Evolutionary conservation across 2,888 invertebrate genomes (phyloP), one percentile per base, ranked within the genome.

Genomic region (Ormyrus nitidulus): DNA sequence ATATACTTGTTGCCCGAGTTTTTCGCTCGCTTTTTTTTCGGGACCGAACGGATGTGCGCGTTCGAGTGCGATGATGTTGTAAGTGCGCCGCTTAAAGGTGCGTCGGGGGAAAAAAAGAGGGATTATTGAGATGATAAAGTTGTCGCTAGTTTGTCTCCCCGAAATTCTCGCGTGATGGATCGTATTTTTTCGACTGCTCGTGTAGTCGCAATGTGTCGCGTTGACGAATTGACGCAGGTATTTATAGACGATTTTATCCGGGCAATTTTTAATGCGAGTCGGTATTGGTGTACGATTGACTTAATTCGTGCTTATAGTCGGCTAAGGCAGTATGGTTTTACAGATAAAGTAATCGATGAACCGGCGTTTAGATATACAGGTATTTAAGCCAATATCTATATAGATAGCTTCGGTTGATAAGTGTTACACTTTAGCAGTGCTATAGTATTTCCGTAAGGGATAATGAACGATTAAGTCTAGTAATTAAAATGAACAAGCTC

Each of bases 311-410:
- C 65, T 65, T 66, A 66, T 59, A 54, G 51, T 19, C 59, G 51
- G 10, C 34, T 19, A 51, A 10, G 51, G 49, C 10, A 4, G 58
- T 11, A 13, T 8, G 59, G 51, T 59, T 58, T 59, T 48, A 19
- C 59, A 70, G 71, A 71, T 71, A 34, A 72, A 61, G 34, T 51
- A 78, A 72, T 78, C 59, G 53, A 72, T 53, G 65, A 46, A 72
- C 61, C 49, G 56, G 56, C 59, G 34, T 6, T 8, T n/a, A 7
- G 1, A 2, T 74, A 44, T 10, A 11, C 9, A n/a, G 11, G 11
- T 53, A 54, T 51, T 34, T 34, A 44, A 3, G 49, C 10, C 6
- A n/a, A 64, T 65, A 19, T 34, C 68, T 51, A 34, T 34, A 34
- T 34, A 44, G 46, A 68, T 66, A 70, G 56, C 71, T 13, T 65